Evolutionary conservation across 2,113 vertebrate genomes (phyloP).

Genomic region (Cyphomyrus plagiostoma): DNA sequence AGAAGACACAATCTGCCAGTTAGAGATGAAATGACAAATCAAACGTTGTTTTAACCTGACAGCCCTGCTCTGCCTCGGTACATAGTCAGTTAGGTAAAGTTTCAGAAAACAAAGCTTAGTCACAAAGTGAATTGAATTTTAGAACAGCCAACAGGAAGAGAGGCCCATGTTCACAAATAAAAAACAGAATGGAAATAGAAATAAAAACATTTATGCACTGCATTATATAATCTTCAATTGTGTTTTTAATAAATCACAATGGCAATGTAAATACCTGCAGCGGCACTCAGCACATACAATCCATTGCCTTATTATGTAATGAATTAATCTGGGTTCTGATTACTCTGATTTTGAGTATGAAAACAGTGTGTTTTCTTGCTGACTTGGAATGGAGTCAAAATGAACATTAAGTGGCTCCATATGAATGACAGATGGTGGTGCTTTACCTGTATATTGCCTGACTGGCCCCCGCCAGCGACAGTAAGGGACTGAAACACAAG

Average conservation of each 20-base stretch:
- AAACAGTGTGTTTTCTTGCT: not conserved
- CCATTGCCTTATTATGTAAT: not conserved
- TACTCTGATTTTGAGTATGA: not conserved
- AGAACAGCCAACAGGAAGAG: not conserved
- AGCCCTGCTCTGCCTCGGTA: slow-evolving; percentile 10
- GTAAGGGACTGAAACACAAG: not conserved
- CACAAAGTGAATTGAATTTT: slow-evolving; percentile 14
- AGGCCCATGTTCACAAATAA: not conserved
- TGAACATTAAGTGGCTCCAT: not conserved
- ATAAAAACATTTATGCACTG: not conserved
- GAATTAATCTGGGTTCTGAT: not conserved
- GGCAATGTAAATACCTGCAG: not conserved
- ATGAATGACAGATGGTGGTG: not conserved
- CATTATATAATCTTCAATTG: not conserved
- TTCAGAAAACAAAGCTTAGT: slow-evolving; percentile 1
- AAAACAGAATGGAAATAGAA: no score
- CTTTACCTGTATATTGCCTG: not conserved
- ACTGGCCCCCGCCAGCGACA: not conserved
- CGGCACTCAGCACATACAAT: not conserved
- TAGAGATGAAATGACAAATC: slow-evolving; percentile 30
- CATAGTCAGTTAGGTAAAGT: slow-evolving; percentile 23
- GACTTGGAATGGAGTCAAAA: not conserved
- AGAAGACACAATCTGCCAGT: slow-evolving; percentile 10
- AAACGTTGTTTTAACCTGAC: slow-evolving; percentile 29
- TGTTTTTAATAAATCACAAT: not conserved